A percentile compares a stretch with the other conserved stretches of the same genome.
Conservation (phyloP, 2,113 vertebrate genomes). For the Excalfactoria chinensis region DNA sequence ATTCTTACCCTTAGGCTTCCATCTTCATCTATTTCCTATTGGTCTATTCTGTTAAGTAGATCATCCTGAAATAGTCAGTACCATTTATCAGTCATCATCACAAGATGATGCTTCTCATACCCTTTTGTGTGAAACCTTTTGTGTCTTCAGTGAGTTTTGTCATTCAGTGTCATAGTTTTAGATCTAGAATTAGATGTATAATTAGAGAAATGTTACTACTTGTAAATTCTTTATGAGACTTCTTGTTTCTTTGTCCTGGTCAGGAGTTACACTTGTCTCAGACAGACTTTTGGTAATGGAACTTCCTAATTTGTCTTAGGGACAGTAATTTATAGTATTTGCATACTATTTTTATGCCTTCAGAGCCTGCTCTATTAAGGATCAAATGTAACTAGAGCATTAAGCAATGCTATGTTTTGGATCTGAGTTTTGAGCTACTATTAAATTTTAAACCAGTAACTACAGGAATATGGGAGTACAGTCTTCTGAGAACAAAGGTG, state of each 20-base stretch:
- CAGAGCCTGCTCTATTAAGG: not conserved
- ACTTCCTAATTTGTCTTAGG: not conserved
- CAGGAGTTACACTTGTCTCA: not conserved
- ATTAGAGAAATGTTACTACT: not conserved
- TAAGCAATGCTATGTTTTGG: not conserved
- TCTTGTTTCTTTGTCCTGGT: not conserved
- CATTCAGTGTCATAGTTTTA: not conserved
- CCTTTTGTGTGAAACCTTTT: not conserved
- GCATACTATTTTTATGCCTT: not conserved
- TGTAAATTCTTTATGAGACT: not conserved
- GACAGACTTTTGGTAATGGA: not conserved
- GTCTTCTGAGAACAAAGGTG: constrained; percentile 43
- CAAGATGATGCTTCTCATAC: not conserved
- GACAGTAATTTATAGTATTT: not conserved
- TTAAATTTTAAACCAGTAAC: not conserved
- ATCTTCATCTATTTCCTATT: constrained; percentile 21
- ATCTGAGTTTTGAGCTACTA: not conserved
- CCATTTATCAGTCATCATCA: constrained; percentile 19
- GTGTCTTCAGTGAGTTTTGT: not conserved
- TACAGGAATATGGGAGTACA: not conserved
- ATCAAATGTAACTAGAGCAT: not conserved
- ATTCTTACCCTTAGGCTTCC: constrained; percentile 39
- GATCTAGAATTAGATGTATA: not conserved
- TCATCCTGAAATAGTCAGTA: constrained; percentile 3
- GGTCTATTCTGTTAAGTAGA: constrained; percentile 25